A percentile compares a stretch with the other conserved stretches of the same genome.
phyloP scores from a whole-genome alignment of 2,797 vertebrate species.

The Sebastes miniatus region DNA sequence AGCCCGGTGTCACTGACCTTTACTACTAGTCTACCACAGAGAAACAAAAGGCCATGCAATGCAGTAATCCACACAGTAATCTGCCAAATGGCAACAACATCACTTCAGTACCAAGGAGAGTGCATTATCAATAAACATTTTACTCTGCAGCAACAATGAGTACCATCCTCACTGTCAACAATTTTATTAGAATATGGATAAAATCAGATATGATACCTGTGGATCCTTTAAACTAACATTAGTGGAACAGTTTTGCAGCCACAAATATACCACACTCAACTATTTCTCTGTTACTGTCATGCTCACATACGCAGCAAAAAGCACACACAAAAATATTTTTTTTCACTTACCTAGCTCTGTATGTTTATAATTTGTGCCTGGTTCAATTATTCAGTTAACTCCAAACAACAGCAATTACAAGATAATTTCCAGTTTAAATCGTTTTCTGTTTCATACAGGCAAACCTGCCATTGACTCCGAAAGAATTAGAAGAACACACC shows the following conservation, averaged over 20 bases:
- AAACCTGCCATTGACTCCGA: background rate
- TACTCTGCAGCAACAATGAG: background rate
- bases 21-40: background rate
- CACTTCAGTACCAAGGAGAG: conserved; percentile 17
- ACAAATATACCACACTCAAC: background rate
- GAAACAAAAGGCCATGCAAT: background rate
- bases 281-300: background rate
- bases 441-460: background rate
- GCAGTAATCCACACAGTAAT: background rate
- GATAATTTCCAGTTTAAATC: background rate
- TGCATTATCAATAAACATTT: background rate
- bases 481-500: background rate
- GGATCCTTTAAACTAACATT: background rate
- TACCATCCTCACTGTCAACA: background rate
- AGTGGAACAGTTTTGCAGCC: background rate
- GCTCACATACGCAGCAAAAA: background rate
- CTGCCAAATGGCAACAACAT: background rate
- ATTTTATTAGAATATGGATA: background rate
- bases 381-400: background rate
- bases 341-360: background rate
- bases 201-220: background rate
- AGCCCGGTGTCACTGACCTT: background rate
- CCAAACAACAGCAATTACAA: background rate
- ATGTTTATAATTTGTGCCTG: background rate
- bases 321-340: background rate